Conservation (phyloP, 2,797 vertebrate species). For the Benthosema pterotum region DNA sequence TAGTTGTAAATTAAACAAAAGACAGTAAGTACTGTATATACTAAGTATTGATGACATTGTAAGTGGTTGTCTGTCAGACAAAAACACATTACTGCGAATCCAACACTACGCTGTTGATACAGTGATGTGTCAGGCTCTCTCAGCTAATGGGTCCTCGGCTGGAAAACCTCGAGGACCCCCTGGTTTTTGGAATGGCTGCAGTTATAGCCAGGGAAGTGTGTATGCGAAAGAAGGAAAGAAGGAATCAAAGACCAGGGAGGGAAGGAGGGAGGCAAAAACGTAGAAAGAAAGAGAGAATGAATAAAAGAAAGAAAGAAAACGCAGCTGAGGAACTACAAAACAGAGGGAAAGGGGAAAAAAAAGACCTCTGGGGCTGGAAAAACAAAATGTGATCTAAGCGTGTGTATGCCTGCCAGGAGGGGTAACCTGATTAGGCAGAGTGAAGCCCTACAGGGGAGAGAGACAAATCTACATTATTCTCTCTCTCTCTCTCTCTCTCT, state of each 20-base stretch:
- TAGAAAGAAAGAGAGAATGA: background rate
- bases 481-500: background rate
- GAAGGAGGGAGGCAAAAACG: slow-evolving; percentile 18
- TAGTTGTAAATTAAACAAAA: too few species aligned
- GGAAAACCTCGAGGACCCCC: too few species aligned
- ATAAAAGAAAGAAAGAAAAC: background rate
- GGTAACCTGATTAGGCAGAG: slow-evolving; percentile 69
- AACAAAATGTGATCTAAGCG: slow-evolving; percentile 16
- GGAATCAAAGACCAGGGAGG: slow-evolving; percentile 25
- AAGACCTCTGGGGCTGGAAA: slow-evolving; percentile 32
- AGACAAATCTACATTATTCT: slow-evolving; percentile 71
- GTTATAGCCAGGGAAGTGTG: too few species aligned
- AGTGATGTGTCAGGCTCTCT: too few species aligned
- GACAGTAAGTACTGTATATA: too few species aligned
- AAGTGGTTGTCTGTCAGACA: too few species aligned
- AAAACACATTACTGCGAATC: too few species aligned
- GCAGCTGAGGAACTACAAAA: background rate
- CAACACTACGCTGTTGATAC: too few species aligned
- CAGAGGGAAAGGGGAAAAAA: slow-evolving; percentile 1
- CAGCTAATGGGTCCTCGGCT: too few species aligned
- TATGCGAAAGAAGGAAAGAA: background rate
- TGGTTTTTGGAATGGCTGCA: too few species aligned
- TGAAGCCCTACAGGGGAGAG: slow-evolving; percentile 53
- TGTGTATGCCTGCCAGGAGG: slow-evolving; percentile 10
- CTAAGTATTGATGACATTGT: too few species aligned